Evolutionary conservation across 2,797 vertebrate genomes (phyloP), one percentile per base, ranked within the genome.

Genomic region (Enteromius anoplus): DNA sequence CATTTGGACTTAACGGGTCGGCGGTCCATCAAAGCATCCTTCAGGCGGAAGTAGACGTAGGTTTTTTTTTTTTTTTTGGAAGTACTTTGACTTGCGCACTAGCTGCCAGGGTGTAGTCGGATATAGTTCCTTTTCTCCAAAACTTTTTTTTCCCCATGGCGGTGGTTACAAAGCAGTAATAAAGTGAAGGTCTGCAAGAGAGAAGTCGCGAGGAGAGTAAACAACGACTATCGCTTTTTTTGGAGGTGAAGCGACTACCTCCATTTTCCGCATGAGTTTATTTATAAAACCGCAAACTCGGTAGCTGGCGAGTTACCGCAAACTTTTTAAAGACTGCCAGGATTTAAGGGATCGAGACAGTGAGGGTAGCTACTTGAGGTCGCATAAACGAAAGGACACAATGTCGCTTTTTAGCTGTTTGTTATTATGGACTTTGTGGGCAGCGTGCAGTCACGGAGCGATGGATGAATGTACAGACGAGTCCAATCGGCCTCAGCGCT

Each of bases 401-500:
- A 93, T 93, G 93, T 82, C 89, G 84, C 83, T 89, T 53, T 77
- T 88, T 75, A 14, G 42, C n/a, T 82, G 40, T 40, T 77, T 90
- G 89, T 78, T 90, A n/a, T 81, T 88, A 15, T 86, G 86, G 82
- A 81, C 86, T 86, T 86, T 89, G 81, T 81, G 90, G 88, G 85
- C 80, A 75, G 32, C 77, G 87, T 87, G 86, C 29, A 90, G 85
- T 75, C 90, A 87, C 80, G 92, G 89, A 62, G 97, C 96, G 49
- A 98, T 98, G 97, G 97, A 98, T 89, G 97, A 98, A 88, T 98
- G 98, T 78, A 11, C 66, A 88, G 93, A 96, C 86, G 97, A 96
- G 64, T 85, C 26, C 81, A 90, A 88, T 78, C 90, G 93, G 5
- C 85, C 95, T 78, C 97, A 97, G 93, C 97, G 97, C 89, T 99